phyloP scores from a whole-genome alignment of 2,888 invertebrate species.

The Unio pictorum region DNA sequence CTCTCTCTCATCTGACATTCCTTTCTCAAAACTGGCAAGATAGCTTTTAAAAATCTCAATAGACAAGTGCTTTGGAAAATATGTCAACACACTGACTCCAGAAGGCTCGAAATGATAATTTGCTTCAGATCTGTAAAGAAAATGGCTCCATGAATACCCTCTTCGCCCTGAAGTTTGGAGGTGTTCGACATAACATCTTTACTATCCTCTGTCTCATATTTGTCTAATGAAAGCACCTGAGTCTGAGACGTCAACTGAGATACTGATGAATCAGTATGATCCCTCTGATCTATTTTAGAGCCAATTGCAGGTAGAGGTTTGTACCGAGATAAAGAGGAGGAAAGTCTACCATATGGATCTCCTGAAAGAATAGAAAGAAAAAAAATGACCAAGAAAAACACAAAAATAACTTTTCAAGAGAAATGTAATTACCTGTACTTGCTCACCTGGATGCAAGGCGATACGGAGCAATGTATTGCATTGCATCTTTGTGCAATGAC shows the following conservation, averaged over 20 bases:
- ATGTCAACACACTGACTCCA: constrained; percentile 24
- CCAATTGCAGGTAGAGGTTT: constrained; percentile 53
- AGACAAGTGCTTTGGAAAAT: constrained; percentile 26
- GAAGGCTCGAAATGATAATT: constrained; percentile 1
- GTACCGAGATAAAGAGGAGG: constrained; percentile 46
- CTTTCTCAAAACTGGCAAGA: constrained; percentile 19
- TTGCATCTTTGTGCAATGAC: no score
- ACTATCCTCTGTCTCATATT: constrained; percentile 2
- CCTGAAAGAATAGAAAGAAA: neutral
- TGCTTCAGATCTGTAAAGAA: no score
- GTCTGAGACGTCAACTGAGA: constrained; percentile 4
- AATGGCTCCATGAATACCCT: no score
- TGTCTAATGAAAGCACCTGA: neutral
- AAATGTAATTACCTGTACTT: no score
- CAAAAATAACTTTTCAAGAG: no score
- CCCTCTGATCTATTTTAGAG: constrained; percentile 14
- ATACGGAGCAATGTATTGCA: no score
- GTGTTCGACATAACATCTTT: constrained; percentile 1
- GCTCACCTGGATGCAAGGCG: no score
- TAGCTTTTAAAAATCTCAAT: constrained; percentile 28
- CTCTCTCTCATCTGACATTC: constrained; percentile 3
- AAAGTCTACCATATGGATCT: constrained; percentile 28
- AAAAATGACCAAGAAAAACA: no score
- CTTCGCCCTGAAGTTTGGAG: neutral
- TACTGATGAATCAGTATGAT: constrained; percentile 2